phyloP scores from a whole-genome alignment of 2,888 invertebrate species.

The Erebia ligea region DNA sequence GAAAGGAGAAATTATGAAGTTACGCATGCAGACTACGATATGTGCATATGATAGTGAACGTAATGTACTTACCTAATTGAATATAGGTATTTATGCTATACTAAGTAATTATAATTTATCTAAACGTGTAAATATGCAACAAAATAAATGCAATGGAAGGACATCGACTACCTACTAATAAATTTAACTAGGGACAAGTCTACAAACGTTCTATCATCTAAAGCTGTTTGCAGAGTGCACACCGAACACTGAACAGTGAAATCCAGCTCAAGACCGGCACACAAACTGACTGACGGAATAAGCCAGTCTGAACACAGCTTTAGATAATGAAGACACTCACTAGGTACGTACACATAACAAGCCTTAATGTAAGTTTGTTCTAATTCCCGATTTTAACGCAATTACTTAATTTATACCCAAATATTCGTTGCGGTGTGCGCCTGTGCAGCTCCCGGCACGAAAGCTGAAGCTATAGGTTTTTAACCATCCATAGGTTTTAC shows the following conservation, averaged over 20 bases:
- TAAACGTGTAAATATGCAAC: slow-evolving; percentile 8
- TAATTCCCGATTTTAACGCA: background rate
- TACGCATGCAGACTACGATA: background rate
- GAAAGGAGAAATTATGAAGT: background rate
- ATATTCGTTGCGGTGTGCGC: background rate
- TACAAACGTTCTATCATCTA: background rate
- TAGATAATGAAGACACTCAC: background rate
- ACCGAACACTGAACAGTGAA: background rate
- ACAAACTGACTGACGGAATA: background rate
- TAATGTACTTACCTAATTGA: background rate
- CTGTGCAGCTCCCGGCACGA: background rate
- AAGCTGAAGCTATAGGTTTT: background rate
- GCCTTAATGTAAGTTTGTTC: background rate
- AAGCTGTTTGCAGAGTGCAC: background rate
- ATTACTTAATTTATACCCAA: background rate
- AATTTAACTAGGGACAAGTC: background rate
- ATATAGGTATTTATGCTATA: background rate
- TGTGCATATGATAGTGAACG: background rate
- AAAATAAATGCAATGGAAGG: slow-evolving; percentile 10
- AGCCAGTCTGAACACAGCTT: background rate
- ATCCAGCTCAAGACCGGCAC: no score
- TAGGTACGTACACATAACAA: background rate
- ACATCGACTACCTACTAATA: slow-evolving; percentile 1
- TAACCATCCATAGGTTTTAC: no score
- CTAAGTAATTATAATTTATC: background rate